These are phyloP conservation scores for Herpailurus yagouaroundi DNA, from an alignment of 2,113 vertebrate genomes.

Conservation along the genomic window DNA sequence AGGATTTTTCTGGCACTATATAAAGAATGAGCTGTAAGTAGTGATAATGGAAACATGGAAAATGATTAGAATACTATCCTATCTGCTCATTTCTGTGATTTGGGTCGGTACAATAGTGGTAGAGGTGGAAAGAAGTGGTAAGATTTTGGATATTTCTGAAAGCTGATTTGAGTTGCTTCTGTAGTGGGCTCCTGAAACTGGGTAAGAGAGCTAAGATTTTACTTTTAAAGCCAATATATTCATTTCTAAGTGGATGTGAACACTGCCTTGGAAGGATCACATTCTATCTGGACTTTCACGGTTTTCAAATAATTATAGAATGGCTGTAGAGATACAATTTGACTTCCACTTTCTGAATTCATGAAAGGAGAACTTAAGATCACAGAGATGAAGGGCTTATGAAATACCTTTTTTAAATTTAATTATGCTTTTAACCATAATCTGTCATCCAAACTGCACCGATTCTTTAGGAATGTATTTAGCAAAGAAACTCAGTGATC, in stretches of 20 bases:
- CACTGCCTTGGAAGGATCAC: not conserved
- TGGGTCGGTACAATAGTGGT: not conserved
- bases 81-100: not conserved
- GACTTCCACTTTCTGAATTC: not conserved
- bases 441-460: not conserved
- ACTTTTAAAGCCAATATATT: not conserved
- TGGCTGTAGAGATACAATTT: not conserved
- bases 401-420: slow-evolving; percentile 38
- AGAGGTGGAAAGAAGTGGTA: not conserved
- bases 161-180: not conserved
- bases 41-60: not conserved
- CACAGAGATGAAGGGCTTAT: slow-evolving; percentile 33
- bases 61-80: not conserved
- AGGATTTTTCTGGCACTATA: not conserved
- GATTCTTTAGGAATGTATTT: slow-evolving; percentile 15
- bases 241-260: slow-evolving; percentile 8
- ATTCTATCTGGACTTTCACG: not conserved
- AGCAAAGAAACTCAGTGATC: slow-evolving; percentile 46
- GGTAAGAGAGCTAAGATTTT: not conserved
- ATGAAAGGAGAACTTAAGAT: slow-evolving; percentile 46
- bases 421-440: slow-evolving; percentile 49
- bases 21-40: not conserved
- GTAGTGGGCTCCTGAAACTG: not conserved
- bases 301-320: slow-evolving; percentile 29
- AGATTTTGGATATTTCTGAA: not conserved